These are phyloP conservation scores for Protobothrops mucrosquamatus DNA, from an alignment of 2,113 vertebrate genomes.

Conservation along the genomic window DNA sequence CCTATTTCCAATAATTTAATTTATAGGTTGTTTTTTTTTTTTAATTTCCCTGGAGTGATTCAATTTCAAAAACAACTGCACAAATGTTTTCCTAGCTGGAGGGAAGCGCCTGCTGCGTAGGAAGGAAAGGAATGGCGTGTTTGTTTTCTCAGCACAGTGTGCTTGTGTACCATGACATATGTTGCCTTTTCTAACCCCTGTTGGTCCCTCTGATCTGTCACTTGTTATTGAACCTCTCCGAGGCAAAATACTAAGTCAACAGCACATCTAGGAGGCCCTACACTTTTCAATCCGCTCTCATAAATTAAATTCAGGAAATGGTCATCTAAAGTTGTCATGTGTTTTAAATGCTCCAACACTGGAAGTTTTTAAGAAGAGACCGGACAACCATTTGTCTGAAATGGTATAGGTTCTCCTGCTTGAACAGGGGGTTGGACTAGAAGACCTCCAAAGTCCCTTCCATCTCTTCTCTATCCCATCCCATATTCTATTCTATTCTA, in stretches of 20 bases:
- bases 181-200: neutral
- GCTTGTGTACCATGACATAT: constrained; percentile 3
- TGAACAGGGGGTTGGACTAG: too few species aligned
- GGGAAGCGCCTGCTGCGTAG: neutral
- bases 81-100: constrained; percentile 21
- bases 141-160: neutral
- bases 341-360: neutral
- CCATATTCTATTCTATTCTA: fast-evolving
- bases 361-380: too few species aligned
- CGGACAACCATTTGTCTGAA: too few species aligned
- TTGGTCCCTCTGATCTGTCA: neutral
- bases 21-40: neutral
- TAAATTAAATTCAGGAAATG: constrained; percentile 16
- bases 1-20: neutral
- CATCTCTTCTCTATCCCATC: too few species aligned
- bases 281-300: constrained; percentile 28
- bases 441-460: too few species aligned
- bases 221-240: neutral
- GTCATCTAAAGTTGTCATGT: neutral
- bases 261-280: constrained; percentile 25
- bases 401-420: too few species aligned
- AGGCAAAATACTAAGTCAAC: constrained; percentile 14
- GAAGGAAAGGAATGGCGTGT: neutral
- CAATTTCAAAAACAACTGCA: constrained; percentile 37
- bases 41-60: constrained; percentile 16